Percentiles rank a stretch among this genome's conserved stretches.
These are phyloP conservation scores for Chamaea fasciata DNA, from an alignment of 2,113 vertebrate genomes.

Conservation along the genomic window DNA sequence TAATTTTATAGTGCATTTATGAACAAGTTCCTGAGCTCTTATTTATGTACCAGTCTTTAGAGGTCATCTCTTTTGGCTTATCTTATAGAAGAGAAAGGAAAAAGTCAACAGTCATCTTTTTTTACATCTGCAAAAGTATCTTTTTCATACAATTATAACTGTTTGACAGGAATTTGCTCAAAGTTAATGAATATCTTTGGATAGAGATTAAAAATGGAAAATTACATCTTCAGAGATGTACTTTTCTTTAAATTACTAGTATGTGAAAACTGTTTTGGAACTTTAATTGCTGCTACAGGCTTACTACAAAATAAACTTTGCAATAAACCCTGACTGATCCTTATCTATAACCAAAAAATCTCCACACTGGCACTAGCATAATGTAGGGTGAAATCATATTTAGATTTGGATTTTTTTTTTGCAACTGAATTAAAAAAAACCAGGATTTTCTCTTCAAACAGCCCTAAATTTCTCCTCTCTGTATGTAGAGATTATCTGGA, in stretches of 20 bases:
- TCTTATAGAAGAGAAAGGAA: slow-evolving; percentile 23
- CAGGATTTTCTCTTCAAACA: background rate
- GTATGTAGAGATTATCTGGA: slow-evolving; percentile 18
- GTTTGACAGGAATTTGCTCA: slow-evolving; percentile 57
- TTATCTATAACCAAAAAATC: slow-evolving; percentile 60
- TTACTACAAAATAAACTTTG: slow-evolving; percentile 59
- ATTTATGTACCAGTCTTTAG: background rate
- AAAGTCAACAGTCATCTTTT: slow-evolving; percentile 38
- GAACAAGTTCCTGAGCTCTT: background rate
- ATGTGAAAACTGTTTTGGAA: slow-evolving; percentile 68
- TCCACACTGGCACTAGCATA: background rate
- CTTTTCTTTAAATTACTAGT: slow-evolving; percentile 69
- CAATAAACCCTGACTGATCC: slow-evolving; percentile 47
- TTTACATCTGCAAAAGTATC: slow-evolving; percentile 40
- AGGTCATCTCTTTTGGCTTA: slow-evolving; percentile 39
- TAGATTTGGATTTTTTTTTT: background rate
- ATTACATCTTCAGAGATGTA: slow-evolving; percentile 67
- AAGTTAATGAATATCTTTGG: slow-evolving; percentile 64
- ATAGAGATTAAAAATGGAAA: slow-evolving; percentile 63
- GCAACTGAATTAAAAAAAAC: background rate
- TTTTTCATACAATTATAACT: slow-evolving; percentile 64
- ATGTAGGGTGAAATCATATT: background rate
- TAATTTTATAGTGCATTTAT: background rate
- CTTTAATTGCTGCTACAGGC: slow-evolving; percentile 59
- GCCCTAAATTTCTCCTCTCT: background rate